Base-by-base conservation (phyloP, 2,888 invertebrate species). In the Epistrophella euchroma region DNA sequence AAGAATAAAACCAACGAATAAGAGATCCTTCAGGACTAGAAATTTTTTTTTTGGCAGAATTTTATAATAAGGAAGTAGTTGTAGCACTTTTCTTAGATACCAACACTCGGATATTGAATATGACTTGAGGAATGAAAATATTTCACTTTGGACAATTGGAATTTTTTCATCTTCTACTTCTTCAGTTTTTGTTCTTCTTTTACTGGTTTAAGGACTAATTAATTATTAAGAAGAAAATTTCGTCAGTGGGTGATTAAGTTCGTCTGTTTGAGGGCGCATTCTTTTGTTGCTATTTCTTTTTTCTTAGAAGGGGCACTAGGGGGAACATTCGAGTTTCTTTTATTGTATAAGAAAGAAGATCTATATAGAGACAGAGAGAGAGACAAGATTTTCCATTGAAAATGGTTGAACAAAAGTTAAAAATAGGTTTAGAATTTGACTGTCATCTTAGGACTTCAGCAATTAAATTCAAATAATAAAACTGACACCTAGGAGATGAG, bases 171-270 rank as follows among this genome's bases (percentile, higher is more conserved):
- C 22, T 22, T 25, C 47, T 40, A 11, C 4, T 19, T 58, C 32
- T 45, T 37, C 28, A 43, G 62, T 37, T 71, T 10, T 37, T 68
- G 19, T 37, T 47, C 32, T 19, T 45, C 47, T 45, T 4, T n/a
- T 10, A 19, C 32, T 35, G 47, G 32, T 19, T 56, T 32, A 72
- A 76, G 62, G 81, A 81, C 76, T 85, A 85, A 85, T 85, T 85
- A 85, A 85, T 85, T 85, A 85, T 85, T 85, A 56, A 85, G 68
- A 77, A 76, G 80, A 76, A 58, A 60, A 50, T 80, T 58, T 85
- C 85, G 76, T 85, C 85, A 85, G 80, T 81, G 37, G 47, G 45
- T 58, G 50, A 37, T 64, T 40, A 47, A 68, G 28, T 58, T 62
- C 68, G 35, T 56, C n/a, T 62, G 40, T 43, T 52, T 37, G 68